phyloP scores from a whole-genome alignment of 2,797 vertebrate species.

The Crocidura indochinensis region DNA sequence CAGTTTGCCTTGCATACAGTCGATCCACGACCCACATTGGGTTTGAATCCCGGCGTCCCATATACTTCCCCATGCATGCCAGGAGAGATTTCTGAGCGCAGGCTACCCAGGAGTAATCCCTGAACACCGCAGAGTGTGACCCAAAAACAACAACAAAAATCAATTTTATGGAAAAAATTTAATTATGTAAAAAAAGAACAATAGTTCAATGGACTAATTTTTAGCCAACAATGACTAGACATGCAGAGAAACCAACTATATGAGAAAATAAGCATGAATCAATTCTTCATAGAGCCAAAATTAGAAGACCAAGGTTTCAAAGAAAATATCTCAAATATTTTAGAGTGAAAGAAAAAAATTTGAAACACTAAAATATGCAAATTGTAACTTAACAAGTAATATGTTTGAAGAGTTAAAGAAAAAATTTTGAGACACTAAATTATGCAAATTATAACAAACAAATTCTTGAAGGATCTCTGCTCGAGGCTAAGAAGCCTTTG shows the following conservation, averaged over 20 bases:
- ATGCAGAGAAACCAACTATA: not conserved
- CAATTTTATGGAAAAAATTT: not conserved
- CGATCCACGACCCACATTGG: too few relatives aligned
- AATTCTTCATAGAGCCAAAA: not conserved
- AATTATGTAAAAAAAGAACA: not conserved
- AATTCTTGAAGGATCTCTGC: not conserved
- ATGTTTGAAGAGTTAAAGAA: not conserved
- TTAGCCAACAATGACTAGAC: not conserved
- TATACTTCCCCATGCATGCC: too few relatives aligned
- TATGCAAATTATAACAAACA: not conserved
- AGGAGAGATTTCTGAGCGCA: too few relatives aligned
- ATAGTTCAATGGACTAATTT: not conserved
- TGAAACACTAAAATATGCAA: too few relatives aligned
- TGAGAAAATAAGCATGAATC: not conserved
- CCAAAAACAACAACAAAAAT: slow-evolving; percentile 14
- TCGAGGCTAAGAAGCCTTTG: not conserved
- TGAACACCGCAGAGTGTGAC: too few relatives aligned
- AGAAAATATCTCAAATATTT: not conserved
- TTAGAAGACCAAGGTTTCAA: not conserved
- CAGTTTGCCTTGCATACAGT: too few relatives aligned
- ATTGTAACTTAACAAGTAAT: too few relatives aligned
- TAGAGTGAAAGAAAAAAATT: too few relatives aligned
- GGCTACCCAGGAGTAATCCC: too few relatives aligned
- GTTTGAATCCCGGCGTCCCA: too few relatives aligned
- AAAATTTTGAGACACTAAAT: not conserved